Evolutionary conservation across 2,797 vertebrate genomes (phyloP).

Genomic region (Sitta carolinensis): DNA sequence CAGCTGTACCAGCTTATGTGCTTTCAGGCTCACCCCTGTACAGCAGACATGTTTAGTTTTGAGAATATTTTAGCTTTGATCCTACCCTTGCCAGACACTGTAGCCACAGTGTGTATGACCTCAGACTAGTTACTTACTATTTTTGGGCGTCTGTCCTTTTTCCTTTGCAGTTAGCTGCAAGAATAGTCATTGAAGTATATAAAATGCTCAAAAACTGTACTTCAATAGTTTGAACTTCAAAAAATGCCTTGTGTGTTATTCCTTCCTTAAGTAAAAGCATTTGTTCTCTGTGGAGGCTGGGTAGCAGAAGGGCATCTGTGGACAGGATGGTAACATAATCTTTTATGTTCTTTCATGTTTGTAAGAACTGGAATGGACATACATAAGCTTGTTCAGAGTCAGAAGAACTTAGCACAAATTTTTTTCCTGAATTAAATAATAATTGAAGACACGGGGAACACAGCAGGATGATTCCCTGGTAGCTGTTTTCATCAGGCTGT

Average conservation of each 20-base stretch:
- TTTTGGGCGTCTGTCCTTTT: background rate
- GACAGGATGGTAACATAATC: background rate
- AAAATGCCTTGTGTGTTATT: background rate
- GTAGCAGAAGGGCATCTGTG: background rate
- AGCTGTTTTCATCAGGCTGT: background rate
- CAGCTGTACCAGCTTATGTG: background rate
- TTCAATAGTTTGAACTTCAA: slow-evolving; percentile 12
- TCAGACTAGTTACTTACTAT: background rate
- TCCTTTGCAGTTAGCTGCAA: slow-evolving; percentile 5
- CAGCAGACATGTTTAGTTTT: background rate
- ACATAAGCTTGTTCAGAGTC: background rate
- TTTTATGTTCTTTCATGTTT: slow-evolving; percentile 26
- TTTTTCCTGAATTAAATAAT: background rate
- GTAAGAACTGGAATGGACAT: background rate
- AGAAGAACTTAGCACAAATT: background rate
- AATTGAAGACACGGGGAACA: background rate
- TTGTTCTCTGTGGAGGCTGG: background rate
- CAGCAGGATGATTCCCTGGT: background rate
- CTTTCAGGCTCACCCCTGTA: background rate
- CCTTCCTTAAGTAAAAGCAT: background rate
- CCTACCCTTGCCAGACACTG: background rate
- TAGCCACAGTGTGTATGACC: background rate
- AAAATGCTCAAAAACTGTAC: background rate
- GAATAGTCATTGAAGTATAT: slow-evolving; percentile 3
- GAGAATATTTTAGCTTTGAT: slow-evolving; percentile 9